Evolutionary conservation across 2,888 invertebrate genomes (phyloP), one percentile per base, ranked within the genome.

Genomic region (Helleia helle): DNA sequence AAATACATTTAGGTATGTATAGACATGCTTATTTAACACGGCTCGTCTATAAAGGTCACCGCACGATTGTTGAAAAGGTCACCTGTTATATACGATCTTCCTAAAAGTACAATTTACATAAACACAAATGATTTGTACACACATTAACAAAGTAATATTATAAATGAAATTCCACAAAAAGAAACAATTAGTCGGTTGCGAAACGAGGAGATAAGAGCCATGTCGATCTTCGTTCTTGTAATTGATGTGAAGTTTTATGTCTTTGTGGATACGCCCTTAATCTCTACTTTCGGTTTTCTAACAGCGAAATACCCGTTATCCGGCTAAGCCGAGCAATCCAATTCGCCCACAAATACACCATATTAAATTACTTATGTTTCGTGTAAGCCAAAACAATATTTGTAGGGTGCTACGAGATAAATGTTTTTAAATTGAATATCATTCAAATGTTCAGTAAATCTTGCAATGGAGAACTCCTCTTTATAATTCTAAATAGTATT

Each of bases 271-370:
- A 22, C 5, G 7, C 11, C 25, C 31, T 14, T 40, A 26, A 31
- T 40, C 31, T 40, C 31, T 40, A 12, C 31, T 40, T 31, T n/a
- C 25, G 9, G 24, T 40, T 13, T 15, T 51, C 49, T 55, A 56
- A 55, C 46, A 36, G 36, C 54, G 46, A 50, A 56, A 58, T 62
- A 17, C 29, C 31, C 11, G 17, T 40, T 31, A 40, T 31, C 25
- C 39, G 30, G 34, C 9, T 31, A 39, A 39, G 39, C 39, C 24
- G 22, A 14, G 24, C 31, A 39, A 39, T 39, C 39, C 39, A 30
- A 30, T 39, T 25, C 39, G 34, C 18, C 22, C 34, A 18, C 22
- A 34, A 34, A 34, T 18, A 18, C 18, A 11, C 22, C 12, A 12
- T 34, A 34, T 34, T 34, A 15, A 22, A 34, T 34, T 34, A 18